Evolutionary conservation across 2,888 invertebrate genomes (phyloP).

Genomic region (Alsophila aescularia): DNA sequence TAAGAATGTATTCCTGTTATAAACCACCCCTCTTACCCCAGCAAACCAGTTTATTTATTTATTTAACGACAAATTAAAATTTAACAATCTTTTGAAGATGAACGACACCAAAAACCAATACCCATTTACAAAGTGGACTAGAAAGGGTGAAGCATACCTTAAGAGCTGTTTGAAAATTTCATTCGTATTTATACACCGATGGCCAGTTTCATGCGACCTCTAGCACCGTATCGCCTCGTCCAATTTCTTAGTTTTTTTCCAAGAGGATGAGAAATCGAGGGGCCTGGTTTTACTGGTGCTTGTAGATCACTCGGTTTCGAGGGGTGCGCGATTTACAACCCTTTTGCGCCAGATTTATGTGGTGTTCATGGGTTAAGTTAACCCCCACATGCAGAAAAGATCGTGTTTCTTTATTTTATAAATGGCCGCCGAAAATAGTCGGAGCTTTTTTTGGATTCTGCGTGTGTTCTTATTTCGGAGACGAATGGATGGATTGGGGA

Average conservation of each 20-base stretch:
- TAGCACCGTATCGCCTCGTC: constrained; percentile 32
- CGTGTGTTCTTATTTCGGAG: constrained; percentile 28
- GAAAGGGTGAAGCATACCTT: constrained; percentile 71
- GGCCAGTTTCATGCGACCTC: constrained; percentile 52
- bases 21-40: background rate
- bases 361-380: constrained; percentile 63
- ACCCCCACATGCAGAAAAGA: constrained; percentile 74
- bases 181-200: constrained; percentile 67
- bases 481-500: constrained; percentile 7
- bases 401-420: constrained; percentile 80
- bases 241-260: constrained; percentile 12
- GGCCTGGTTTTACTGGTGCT: constrained; percentile 52
- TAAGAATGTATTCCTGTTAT: too few species aligned
- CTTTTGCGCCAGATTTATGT: constrained; percentile 79
- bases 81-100: constrained; percentile 56
- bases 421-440: constrained; percentile 71
- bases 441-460: constrained; percentile 40
- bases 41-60: constrained; percentile 3
- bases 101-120: constrained; percentile 63
- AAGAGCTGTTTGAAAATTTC: constrained; percentile 73
- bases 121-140: constrained; percentile 75
- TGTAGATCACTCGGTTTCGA: constrained; percentile 66
- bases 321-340: constrained; percentile 80
- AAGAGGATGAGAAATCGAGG: constrained; percentile 10
- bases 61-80: constrained; percentile 53